A percentile compares a stretch with the other conserved stretches of the same genome.
Conservation (phyloP, 2,888 invertebrate species). For the Drosophila seclusa region DNA sequence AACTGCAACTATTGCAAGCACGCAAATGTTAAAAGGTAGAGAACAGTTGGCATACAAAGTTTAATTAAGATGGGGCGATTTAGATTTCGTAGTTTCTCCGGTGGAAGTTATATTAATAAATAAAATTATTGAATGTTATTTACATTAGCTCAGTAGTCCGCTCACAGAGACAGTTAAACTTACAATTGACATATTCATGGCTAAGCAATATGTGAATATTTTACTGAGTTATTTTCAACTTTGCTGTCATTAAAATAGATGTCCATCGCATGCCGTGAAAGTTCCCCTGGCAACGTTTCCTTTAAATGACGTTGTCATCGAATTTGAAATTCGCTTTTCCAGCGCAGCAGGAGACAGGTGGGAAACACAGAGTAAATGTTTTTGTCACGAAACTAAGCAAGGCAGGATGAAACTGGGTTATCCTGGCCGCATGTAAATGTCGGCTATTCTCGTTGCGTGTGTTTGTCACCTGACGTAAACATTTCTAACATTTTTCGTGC, state of each 20-base stretch:
- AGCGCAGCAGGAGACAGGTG: conserved; percentile 37
- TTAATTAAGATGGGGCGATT: neutral
- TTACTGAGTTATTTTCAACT: neutral
- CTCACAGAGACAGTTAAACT: neutral
- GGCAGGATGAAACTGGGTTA: conserved; percentile 3
- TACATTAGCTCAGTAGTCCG: fast-evolving
- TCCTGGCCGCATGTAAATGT: neutral
- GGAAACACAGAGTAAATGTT: conserved; percentile 48
- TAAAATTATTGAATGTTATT: neutral
- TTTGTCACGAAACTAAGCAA: conserved; percentile 18
- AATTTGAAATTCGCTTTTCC: conserved; percentile 36
- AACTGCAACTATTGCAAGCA: conserved; percentile 26
- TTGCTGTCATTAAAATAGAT: conserved; percentile 17
- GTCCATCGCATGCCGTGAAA: neutral
- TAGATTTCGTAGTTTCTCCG: neutral
- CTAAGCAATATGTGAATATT: neutral
- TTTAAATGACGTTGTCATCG: conserved; percentile 54
- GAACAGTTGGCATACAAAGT: neutral
- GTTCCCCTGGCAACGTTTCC: conserved; percentile 1
- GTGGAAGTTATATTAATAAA: neutral
- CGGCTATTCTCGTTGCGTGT: conserved; percentile 2
- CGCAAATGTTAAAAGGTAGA: neutral
- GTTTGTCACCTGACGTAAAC: conserved; percentile 31
- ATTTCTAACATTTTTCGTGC: conserved; percentile 50
- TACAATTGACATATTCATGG: neutral